Conservation (phyloP, 2,888 invertebrate species). For the Hemistola chrysoprasaria region DNA sequence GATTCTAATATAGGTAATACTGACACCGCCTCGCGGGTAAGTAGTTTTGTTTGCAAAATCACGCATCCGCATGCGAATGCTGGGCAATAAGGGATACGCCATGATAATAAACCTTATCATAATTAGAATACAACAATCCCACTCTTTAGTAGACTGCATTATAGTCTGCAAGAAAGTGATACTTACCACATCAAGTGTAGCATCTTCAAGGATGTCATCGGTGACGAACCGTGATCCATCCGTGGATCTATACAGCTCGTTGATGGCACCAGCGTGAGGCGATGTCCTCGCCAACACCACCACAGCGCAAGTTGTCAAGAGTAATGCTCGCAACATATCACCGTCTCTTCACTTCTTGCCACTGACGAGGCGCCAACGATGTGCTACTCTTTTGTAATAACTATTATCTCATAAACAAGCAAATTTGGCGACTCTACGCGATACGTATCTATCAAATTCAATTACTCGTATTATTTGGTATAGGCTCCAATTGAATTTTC, state of each 20-base stretch:
- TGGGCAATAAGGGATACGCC: no score
- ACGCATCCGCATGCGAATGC: no score
- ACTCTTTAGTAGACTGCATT: neutral
- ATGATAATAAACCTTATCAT: no score
- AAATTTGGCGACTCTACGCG: no score
- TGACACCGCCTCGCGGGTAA: no score
- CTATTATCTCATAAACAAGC: no score
- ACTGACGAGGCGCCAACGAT: conserved; percentile 17
- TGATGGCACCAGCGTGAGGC: conserved; percentile 46
- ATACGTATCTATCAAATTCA: no score
- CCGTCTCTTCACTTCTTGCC: conserved; percentile 13
- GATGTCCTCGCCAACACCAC: conserved; percentile 39
- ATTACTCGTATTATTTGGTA: no score
- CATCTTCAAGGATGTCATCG: conserved; percentile 46
- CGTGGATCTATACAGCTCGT: conserved; percentile 30
- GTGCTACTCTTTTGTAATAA: conserved; percentile 26
- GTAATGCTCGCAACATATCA: conserved; percentile 35
- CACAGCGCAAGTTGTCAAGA: conserved; percentile 31
- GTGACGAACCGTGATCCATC: conserved; percentile 34
- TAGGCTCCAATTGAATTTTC: no score
- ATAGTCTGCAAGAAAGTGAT: neutral
- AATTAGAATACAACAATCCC: no score
- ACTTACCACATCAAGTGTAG: conserved; percentile 54
- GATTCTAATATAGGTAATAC: no score
- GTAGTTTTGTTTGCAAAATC: no score